These are phyloP conservation scores for Artemia franciscana DNA, from an alignment of 1,140 invertebrate genomes.

Conservation along the genomic window DNA sequence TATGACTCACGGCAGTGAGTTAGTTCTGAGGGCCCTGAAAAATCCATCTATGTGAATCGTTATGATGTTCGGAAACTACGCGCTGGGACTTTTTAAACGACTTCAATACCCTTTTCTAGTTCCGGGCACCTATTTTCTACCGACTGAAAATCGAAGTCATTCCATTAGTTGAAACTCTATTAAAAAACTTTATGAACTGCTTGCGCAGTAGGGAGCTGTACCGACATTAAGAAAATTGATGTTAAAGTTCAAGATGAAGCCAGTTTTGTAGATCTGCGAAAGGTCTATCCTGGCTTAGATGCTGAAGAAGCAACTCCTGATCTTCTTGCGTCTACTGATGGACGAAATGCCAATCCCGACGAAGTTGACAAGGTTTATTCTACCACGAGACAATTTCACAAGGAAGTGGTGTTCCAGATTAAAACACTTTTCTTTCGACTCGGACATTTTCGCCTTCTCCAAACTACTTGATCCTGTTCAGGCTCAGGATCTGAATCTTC, in stretches of 20 bases:
- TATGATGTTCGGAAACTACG: slow-evolving; percentile 18
- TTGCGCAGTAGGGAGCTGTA: neutral
- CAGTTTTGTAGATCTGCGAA: neutral
- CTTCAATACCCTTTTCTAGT: slow-evolving; percentile 19
- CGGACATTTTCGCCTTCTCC: neutral
- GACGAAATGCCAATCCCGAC: neutral
- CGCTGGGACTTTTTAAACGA: slow-evolving; percentile 13
- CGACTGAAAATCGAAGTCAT: slow-evolving; percentile 13
- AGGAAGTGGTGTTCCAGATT: slow-evolving; percentile 1
- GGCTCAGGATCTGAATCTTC: neutral
- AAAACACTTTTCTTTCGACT: neutral
- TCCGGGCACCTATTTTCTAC: slow-evolving; percentile 14
- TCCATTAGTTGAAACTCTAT: slow-evolving; percentile 9
- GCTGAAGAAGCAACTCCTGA: neutral
- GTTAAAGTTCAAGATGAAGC: neutral
- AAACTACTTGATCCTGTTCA: neutral
- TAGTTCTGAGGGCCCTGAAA: slow-evolving; percentile 16
- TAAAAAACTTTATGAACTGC: slow-evolving; percentile 10
- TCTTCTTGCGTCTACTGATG: neutral
- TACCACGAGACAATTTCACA: slow-evolving; percentile 1
- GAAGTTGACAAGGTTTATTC: neutral
- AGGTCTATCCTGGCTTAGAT: slow-evolving; percentile 1
- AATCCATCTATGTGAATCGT: slow-evolving; percentile 17
- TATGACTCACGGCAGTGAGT: slow-evolving; percentile 17
- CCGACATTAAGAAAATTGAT: slow-evolving; percentile 2